Evolutionary conservation across 30 jellyfish, hydroid and myxozoan genomes (phyloP).

Genomic region (Sanderia malayensis): DNA sequence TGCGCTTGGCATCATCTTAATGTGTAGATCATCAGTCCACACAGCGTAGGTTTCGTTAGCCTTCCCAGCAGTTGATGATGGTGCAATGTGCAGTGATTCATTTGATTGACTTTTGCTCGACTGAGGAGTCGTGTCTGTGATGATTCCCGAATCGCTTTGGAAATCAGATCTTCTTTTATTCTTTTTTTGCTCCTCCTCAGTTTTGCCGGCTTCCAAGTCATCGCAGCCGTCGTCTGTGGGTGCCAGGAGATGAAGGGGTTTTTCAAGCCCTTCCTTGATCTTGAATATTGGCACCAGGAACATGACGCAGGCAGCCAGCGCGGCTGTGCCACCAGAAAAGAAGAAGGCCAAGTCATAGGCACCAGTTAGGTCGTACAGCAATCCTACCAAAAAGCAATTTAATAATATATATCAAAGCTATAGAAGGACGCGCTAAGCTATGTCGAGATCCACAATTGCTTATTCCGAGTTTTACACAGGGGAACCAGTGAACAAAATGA

Average conservation of each 20-base stretch:
- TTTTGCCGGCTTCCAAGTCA: background rate
- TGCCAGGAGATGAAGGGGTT: conserved; percentile 9
- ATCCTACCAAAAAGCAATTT: conserved; percentile 29
- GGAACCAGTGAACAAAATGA: background rate
- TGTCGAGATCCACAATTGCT: too few species aligned
- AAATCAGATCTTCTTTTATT: conserved; percentile 17
- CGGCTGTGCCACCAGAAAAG: conserved; percentile 91
- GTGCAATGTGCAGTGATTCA: conserved; percentile 24
- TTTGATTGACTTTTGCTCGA: conserved; percentile 43
- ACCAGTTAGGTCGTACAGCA: conserved; percentile 75
- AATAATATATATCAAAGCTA: too few species aligned
- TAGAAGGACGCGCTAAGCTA: too few species aligned
- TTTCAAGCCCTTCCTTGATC: conserved; percentile 36
- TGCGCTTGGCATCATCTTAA: background rate
- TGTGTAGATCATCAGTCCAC: conserved; percentile 30
- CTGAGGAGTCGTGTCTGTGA: conserved; percentile 26
- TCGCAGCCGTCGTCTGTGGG: background rate
- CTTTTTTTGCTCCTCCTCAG: conserved; percentile 21
- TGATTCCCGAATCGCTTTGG: conserved; percentile 43
- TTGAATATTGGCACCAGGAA: conserved; percentile 70
- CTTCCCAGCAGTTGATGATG: background rate
- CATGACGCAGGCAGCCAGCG: conserved; percentile 68
- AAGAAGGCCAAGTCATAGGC: conserved; percentile 82
- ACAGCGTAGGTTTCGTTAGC: conserved; percentile 25
- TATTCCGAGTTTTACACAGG: background rate